Base-by-base conservation (phyloP, 2,888 invertebrate genomes). In the Agrochola macilenta region DNA sequence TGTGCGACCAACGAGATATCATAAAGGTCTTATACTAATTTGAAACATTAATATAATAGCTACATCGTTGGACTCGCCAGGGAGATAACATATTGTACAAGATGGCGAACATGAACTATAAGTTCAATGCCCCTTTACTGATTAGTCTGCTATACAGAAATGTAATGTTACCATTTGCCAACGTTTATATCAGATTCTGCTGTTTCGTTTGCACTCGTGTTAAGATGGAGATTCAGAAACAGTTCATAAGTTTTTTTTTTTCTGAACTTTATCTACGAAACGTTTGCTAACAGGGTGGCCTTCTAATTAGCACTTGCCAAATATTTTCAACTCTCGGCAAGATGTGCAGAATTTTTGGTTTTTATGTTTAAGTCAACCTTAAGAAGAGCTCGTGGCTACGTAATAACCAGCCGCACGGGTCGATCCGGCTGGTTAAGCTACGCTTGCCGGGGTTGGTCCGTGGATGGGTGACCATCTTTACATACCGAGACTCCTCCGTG, bases 1-100 rank as follows among this genome's bases (percentile, higher is more conserved):
- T 75, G 23, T 60, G 17, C 1, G 12, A 43, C 43, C 30, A 35
- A 35, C 35, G 35, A 35, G 35, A 35, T 35, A 3, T 35, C 35
- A 35, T 35, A 35, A 3, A 43, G 26, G 30, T 17, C n/a, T 2
- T 26, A 11, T 43, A 63, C 43, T 76, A 46, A 75, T 63, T 63
- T 54, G 52, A 52, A 54, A 20, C 39, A 61, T 75, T 61, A 75
- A n/a, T 60, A 43, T 60, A 58, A 65, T 64, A 14, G 35, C n/a
- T 54, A 17, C 9, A 66, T n/a, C 17, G 30, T 39, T 39, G n/a
- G 20, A n/a, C 49, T 66, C 49, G 57, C 57, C 2, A 3, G 23
- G 5, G 74, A 69, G 43, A 57, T 68, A 49, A 43, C 39, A 63
- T 57, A n/a, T 49, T 49, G 58, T 54, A 63, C 52, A 74, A 79